A percentile compares a stretch with the other conserved stretches of the same genome.
Evolutionary conservation across 2,888 invertebrate genomes (phyloP).

Genomic region (Smittia aterrima): DNA sequence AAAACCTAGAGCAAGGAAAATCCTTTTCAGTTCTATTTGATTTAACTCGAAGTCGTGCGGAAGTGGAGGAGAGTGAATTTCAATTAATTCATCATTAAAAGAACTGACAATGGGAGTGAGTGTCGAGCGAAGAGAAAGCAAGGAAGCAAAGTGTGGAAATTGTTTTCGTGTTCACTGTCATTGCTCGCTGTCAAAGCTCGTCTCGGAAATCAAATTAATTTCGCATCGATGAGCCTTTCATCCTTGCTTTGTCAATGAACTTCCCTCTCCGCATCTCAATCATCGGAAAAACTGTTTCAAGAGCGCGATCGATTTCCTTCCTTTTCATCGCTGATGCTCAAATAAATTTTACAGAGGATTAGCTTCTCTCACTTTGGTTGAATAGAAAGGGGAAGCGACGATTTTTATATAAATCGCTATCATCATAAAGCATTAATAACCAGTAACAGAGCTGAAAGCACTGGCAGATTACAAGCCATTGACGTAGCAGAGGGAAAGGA

Average conservation of each 20-base stretch:
- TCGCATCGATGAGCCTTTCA: neutral
- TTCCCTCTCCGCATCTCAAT: neutral
- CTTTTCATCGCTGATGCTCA: neutral
- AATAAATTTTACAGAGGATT: slow-evolving; percentile 30
- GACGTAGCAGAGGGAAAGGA: slow-evolving; percentile 10
- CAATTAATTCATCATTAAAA: slow-evolving; percentile 37
- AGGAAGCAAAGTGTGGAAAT: slow-evolving; percentile 25
- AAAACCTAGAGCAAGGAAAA: slow-evolving; percentile 1
- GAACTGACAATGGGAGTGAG: slow-evolving; percentile 27
- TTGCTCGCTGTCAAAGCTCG: slow-evolving; percentile 4
- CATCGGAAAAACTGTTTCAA: neutral
- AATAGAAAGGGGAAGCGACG: neutral
- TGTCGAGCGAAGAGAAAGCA: neutral
- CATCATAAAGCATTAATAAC: slow-evolving; percentile 22
- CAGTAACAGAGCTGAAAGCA: neutral
- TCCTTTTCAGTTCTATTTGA: slow-evolving; percentile 29
- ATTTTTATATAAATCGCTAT: slow-evolving; percentile 11
- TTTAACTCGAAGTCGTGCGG: slow-evolving; percentile 33
- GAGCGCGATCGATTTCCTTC: neutral
- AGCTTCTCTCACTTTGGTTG: neutral
- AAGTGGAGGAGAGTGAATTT: slow-evolving; percentile 7
- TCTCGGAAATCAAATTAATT: slow-evolving; percentile 38
- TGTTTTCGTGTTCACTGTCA: slow-evolving; percentile 24
- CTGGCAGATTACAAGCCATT: slow-evolving; percentile 26
- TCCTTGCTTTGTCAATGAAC: slow-evolving; percentile 8